These are phyloP conservation scores for Drosophila koepferae DNA, from an alignment of 2,888 invertebrate species.

Conservation along the genomic window DNA sequence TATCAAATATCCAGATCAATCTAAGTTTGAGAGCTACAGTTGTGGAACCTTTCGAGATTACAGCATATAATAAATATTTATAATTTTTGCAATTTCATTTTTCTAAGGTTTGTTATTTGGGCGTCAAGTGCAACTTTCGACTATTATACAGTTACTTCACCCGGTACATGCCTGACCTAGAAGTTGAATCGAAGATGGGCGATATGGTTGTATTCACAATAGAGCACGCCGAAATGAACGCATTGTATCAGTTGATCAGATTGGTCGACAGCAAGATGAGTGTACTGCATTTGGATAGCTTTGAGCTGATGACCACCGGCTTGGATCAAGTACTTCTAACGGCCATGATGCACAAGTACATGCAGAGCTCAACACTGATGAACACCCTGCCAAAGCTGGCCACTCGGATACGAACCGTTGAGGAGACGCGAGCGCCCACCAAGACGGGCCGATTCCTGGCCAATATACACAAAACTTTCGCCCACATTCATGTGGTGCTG, in stretches of 20 bases:
- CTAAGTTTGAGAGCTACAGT: background rate
- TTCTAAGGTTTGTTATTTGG: slow-evolving; percentile 88
- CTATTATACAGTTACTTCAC: slow-evolving; percentile 87
- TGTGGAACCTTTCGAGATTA: background rate
- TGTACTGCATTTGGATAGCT: slow-evolving; percentile 89
- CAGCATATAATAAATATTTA: background rate
- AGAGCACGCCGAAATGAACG: slow-evolving; percentile 89
- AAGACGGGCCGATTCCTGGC: background rate
- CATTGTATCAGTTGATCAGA: slow-evolving; percentile 88
- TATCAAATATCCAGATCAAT: too few relatives aligned
- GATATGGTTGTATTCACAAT: slow-evolving; percentile 91
- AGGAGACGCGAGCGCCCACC: background rate
- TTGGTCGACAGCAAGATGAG: slow-evolving; percentile 87
- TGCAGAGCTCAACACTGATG: background rate
- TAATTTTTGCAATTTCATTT: slow-evolving; percentile 23
- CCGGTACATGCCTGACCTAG: slow-evolving; percentile 90
- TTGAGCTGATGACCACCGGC: slow-evolving; percentile 92
- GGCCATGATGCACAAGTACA: slow-evolving; percentile 7
- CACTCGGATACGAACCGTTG: slow-evolving; percentile 11
- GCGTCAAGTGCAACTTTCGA: slow-evolving; percentile 90
- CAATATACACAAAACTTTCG: background rate
- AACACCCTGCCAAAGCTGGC: slow-evolving; percentile 16
- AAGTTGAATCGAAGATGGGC: slow-evolving; percentile 90
- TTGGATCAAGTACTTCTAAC: slow-evolving; percentile 92
- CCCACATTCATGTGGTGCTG: slow-evolving; percentile 32